Evolutionary conservation across 2,113 vertebrate species (phyloP).

Genomic region (Cnemophilus loriae): DNA sequence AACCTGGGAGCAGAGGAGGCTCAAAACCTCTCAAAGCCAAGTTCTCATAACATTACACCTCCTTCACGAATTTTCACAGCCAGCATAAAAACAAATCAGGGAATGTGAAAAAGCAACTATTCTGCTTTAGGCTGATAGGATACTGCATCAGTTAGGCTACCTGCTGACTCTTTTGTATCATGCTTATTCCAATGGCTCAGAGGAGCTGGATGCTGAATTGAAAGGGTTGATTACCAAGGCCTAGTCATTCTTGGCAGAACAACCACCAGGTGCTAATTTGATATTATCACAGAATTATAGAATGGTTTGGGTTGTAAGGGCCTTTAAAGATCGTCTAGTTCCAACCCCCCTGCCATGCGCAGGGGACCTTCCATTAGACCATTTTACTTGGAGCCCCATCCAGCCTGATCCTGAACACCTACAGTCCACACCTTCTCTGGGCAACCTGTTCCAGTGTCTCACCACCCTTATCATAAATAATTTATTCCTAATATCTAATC

Average conservation of each 20-base stretch:
- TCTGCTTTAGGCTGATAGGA: neutral
- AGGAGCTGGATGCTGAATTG: neutral
- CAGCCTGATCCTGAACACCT: neutral
- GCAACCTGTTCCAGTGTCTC: neutral
- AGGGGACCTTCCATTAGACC: neutral
- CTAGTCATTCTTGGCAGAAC: neutral
- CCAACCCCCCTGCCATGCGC: rapidly evolving
- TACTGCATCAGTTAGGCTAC: neutral
- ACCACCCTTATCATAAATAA: neutral
- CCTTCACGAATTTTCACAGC: neutral
- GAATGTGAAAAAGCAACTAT: neutral
- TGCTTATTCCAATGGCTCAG: neutral
- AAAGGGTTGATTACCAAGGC: neutral
- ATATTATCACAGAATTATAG: neutral
- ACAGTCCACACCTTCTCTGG: neutral
- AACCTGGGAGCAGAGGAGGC: neutral
- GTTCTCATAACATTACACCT: neutral
- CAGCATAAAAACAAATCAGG: neutral
- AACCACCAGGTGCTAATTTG: neutral
- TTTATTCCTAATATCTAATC: neutral
- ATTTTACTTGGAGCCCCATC: neutral
- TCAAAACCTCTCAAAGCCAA: neutral
- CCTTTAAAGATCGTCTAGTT: neutral
- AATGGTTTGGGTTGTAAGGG: neutral
- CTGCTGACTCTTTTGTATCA: neutral